phyloP scores from a whole-genome alignment of 2,888 invertebrate species.

The Auanema sp. region DNA sequence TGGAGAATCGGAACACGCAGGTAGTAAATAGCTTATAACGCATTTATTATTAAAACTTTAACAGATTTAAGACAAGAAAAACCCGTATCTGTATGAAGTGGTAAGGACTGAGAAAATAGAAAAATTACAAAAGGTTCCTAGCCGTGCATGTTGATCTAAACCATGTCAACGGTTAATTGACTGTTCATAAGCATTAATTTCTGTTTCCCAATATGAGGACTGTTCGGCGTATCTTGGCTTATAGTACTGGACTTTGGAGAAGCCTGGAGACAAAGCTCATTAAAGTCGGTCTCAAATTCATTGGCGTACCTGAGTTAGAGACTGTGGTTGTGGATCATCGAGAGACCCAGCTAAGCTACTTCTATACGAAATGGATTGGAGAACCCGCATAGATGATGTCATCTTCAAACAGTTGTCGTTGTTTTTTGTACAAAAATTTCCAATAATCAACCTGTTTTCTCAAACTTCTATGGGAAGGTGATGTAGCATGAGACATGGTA shows the following conservation, averaged over 20 bases:
- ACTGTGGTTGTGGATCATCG: constrained; percentile 41
- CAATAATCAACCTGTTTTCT: constrained; percentile 32
- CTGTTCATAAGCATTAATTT: not conserved
- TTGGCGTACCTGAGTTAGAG: constrained; percentile 30
- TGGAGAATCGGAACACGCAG: no score
- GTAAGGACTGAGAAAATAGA: no score
- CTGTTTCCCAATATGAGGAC: constrained; percentile 16
- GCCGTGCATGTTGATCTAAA: no score
- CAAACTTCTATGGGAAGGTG: constrained; percentile 55
- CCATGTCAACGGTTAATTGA: no score
- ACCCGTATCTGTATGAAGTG: no score
- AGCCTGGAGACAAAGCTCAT: constrained; percentile 1
- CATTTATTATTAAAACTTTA: no score
- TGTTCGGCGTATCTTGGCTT: constrained; percentile 12
- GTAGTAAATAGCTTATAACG: no score
- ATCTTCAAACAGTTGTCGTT: constrained; percentile 27
- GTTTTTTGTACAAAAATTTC: constrained; percentile 6
- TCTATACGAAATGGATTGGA: constrained; percentile 59
- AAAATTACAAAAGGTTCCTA: no score
- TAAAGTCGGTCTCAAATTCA: not conserved
- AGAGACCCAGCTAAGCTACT: constrained; percentile 52
- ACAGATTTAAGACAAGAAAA: no score
- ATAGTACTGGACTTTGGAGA: constrained; percentile 21
- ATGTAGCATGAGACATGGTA: constrained; percentile 59
- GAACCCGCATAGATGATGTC: constrained; percentile 55